Evolutionary conservation across 1,140 invertebrate species (phyloP).

Genomic region (Trichonephila clavipes): DNA sequence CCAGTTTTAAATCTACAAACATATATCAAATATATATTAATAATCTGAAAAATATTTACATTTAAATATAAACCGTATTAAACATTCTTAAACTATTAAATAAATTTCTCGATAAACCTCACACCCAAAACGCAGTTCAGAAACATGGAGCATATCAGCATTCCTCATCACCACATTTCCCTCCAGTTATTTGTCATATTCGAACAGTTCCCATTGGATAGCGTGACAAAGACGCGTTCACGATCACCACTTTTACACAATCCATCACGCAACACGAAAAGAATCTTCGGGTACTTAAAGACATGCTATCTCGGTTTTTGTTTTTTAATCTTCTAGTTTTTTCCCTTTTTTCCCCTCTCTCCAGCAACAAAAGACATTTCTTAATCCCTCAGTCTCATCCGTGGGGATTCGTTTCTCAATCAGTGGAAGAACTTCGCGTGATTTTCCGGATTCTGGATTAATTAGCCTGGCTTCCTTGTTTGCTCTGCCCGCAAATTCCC

Average conservation of each 20-base stretch:
- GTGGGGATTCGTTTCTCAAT: slow-evolving; percentile 31
- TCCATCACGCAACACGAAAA: not conserved
- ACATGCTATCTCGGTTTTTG: not conserved
- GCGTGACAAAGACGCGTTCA: not conserved
- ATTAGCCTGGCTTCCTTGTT: slow-evolving; percentile 68
- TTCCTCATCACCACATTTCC: not conserved
- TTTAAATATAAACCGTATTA: not conserved
- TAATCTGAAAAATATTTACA: too few species aligned
- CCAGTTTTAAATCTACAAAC: too few species aligned
- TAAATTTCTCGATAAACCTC: not conserved
- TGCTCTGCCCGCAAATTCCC: slow-evolving; percentile 29
- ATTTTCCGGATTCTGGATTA: slow-evolving; percentile 21
- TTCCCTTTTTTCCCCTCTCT: not conserved
- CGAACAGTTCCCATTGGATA: not conserved
- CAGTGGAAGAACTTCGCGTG: slow-evolving; percentile 37
- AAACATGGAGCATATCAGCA: not conserved
- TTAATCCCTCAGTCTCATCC: slow-evolving; percentile 4
- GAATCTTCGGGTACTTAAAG: not conserved
- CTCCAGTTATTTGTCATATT: not conserved
- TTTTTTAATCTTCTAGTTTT: not conserved
- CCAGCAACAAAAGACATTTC: not conserved
- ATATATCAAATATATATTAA: too few species aligned
- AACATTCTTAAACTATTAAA: not conserved
- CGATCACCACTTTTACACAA: not conserved
- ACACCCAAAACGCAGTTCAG: not conserved